Base-by-base conservation (phyloP, 2,113 vertebrate genomes). In the Urocitellus parryii region DNA sequence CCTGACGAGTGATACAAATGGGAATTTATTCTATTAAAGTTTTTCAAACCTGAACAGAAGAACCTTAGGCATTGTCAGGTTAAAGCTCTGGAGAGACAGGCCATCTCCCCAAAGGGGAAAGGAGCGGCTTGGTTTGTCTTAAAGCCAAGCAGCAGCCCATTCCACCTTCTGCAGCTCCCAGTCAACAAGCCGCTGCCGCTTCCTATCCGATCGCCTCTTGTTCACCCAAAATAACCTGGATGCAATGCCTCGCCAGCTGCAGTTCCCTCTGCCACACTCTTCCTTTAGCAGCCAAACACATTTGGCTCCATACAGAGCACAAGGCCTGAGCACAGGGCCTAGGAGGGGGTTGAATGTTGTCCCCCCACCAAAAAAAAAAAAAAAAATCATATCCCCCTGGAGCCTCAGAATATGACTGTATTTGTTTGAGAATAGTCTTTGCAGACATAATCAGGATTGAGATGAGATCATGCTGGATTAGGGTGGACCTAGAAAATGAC, bases 171-270 rank as follows among this genome's bases (percentile, higher is more conserved):
- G 4, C 70, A n/a, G 86, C 34, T 86, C 68, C 82, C 16, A 1
- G 61, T 2, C 16, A 3, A 11, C 37, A 34, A 45, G 88, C 74
- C 27, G 56, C 88, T 82, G 56, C 88, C 65, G 39, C 27, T 29
- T 12, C 63, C 65, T 29, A 32, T 67, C 39, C 45, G 34, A 27
- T n/a, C 74, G 74, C 87, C 74, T 70, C 79, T 58, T 68, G 45
- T 68, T 51, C 95, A 70, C 94, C 76, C 90, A 53, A 89, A 95
- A 94, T 96, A 90, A 65, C 56, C 70, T 29, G 65, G 80, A 9
- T 2, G 61, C 8, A 20, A 4, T 0, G 1, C 61, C 84, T 88
- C 87, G 14, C 74, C 92, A 89, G 95, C 90, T 86, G 94, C 67
- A 63, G 74, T 53, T 74, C 39, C 88, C 79, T 91, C 65, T 20